These are phyloP conservation scores for Karalla daura DNA, from an alignment of 2,797 vertebrate genomes.

Conservation along the genomic window DNA sequence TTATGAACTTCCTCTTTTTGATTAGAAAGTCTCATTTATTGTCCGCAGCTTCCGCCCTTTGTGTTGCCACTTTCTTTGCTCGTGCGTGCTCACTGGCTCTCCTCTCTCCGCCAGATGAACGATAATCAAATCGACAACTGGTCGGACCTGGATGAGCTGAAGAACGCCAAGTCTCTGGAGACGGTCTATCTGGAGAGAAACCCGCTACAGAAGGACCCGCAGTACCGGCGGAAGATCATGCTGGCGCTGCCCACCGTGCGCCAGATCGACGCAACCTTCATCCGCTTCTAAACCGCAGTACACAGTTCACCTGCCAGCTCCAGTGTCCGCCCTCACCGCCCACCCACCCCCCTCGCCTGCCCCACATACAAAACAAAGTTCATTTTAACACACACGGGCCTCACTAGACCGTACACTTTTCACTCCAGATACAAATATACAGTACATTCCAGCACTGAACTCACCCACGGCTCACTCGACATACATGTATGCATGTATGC, in stretches of 20 bases:
- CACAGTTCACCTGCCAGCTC: constrained; percentile 41
- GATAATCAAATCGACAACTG: constrained; percentile 97
- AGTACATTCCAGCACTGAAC: constrained; percentile 55
- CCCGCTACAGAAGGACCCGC: constrained; percentile 96
- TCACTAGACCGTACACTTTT: constrained; percentile 56
- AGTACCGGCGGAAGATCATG: constrained; percentile 98
- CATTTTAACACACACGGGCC: constrained; percentile 40
- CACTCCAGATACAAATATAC: constrained; percentile 49
- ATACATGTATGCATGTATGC: constrained; percentile 73
- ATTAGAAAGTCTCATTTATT: neutral
- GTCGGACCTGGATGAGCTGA: constrained; percentile 96
- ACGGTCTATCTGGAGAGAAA: constrained; percentile 97
- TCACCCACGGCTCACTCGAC: constrained; percentile 46
- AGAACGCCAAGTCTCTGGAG: constrained; percentile 92
- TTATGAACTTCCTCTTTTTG: neutral
- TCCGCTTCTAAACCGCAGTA: constrained; percentile 89
- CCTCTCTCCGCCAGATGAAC: constrained; percentile 95
- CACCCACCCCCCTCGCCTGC: no score
- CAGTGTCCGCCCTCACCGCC: constrained; percentile 52
- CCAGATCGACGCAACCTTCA: constrained; percentile 98
- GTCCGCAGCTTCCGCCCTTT: neutral
- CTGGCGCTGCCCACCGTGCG: constrained; percentile 93
- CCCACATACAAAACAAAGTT: constrained; percentile 36
- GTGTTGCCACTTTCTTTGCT: neutral
- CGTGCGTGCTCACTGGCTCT: neutral